Evolutionary conservation across 2,888 invertebrate species (phyloP).

Genomic region (Perithous albicinctus): DNA sequence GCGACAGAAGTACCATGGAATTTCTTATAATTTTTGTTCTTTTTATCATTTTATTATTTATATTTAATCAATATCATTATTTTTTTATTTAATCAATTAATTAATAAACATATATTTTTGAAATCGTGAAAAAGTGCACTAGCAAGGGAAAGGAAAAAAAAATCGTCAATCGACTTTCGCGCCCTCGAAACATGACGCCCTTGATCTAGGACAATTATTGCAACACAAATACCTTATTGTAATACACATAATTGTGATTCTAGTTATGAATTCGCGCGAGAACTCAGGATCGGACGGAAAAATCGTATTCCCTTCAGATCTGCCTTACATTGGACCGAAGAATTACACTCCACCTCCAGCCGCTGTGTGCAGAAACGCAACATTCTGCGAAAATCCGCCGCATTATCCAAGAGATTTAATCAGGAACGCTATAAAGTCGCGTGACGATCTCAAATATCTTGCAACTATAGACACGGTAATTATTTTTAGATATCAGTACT

Average conservation of each 20-base stretch:
- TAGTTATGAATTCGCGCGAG: slow-evolving; percentile 24
- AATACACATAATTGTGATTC: neutral
- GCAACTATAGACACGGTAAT: slow-evolving; percentile 73
- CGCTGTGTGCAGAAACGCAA: slow-evolving; percentile 71
- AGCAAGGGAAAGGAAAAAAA: too few species aligned
- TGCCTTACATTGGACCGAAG: neutral
- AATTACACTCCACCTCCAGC: slow-evolving; percentile 35
- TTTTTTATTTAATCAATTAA: too few species aligned
- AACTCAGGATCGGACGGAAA: slow-evolving; percentile 67
- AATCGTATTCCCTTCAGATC: slow-evolving; percentile 76
- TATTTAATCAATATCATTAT: too few species aligned
- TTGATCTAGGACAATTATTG: too few species aligned
- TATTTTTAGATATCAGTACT: neutral
- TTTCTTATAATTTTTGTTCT: too few species aligned
- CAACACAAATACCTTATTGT: too few species aligned
- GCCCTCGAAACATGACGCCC: too few species aligned
- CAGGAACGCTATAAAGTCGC: slow-evolving; percentile 69
- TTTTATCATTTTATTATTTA: too few species aligned
- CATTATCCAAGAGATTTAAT: slow-evolving; percentile 76
- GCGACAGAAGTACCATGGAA: too few species aligned
- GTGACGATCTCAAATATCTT: slow-evolving; percentile 73
- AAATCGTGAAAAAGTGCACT: too few species aligned
- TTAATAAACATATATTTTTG: too few species aligned
- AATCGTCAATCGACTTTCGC: too few species aligned
- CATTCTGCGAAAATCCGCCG: slow-evolving; percentile 75